These are phyloP conservation scores for Cotesia congregata DNA, from an alignment of 2,888 invertebrate genomes.

Conservation along the genomic window DNA sequence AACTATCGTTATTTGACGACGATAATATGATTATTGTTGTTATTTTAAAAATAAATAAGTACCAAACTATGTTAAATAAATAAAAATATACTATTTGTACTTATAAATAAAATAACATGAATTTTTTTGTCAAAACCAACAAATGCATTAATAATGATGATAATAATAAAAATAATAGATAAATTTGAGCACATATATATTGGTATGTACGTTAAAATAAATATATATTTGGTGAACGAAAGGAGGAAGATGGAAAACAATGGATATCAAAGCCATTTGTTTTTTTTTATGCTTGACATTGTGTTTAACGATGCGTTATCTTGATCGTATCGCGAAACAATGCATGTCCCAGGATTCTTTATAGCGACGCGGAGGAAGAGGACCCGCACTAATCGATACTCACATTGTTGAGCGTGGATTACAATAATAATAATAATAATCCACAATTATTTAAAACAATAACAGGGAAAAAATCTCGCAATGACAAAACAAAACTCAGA, in stretches of 20 bases:
- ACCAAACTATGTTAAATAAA: too few species aligned
- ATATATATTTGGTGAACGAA: background rate
- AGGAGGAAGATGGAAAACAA: background rate
- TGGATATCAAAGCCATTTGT: conserved; percentile 26
- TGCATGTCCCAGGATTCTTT: conserved; percentile 34
- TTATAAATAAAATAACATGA: too few species aligned
- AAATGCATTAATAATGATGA: too few species aligned
- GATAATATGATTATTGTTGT: too few species aligned
- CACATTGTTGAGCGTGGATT: background rate
- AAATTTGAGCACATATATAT: background rate
- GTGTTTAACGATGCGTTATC: conserved; percentile 40
- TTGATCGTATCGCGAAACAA: conserved; percentile 38
- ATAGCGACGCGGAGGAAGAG: conserved; percentile 19
- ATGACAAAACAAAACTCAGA: background rate
- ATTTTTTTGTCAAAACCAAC: too few species aligned
- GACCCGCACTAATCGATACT: background rate
- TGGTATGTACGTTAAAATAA: background rate
- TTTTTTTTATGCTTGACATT: conserved; percentile 34
- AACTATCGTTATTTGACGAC: too few species aligned
- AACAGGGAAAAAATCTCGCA: background rate
- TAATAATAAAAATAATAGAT: too few species aligned
- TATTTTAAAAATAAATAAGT: too few species aligned
- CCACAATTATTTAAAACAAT: background rate
- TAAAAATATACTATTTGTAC: too few species aligned
- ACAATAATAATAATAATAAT: background rate